Evolutionary conservation across 2,888 invertebrate species (phyloP), one percentile per base, ranked within the genome.

Genomic region (Camponotus fellah): DNA sequence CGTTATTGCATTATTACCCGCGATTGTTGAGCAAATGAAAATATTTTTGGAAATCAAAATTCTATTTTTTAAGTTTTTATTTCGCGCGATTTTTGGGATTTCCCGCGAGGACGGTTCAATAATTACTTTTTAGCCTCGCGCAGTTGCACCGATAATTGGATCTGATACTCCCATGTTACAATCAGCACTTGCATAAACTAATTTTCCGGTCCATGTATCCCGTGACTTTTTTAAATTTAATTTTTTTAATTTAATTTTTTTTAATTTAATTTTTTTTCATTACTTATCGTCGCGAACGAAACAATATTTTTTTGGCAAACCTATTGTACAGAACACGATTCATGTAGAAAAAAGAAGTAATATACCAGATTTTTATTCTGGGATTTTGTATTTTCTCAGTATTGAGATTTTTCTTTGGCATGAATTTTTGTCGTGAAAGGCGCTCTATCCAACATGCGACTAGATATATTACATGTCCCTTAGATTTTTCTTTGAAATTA

Each of bases 401-500:
- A 21, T 43, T 14, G 34, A 43, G 32, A 32, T 40, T n/a, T 43
- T 43, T 2, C 2, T n/a, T 32, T 53, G 32, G 12, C 43, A 56
- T 66, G 53, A 43, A 49, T 68, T 77, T 40, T 43, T 62, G 43
- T 68, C 32, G 14, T 32, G n/a, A 56, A 77, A 40, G 12, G 66
- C 3, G 40, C 6, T 14, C 43, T 49, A 21, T 2, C 26, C 40
- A 43, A 66, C 32, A 53, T 26, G 17, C 34, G 34, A 14, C 6
- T 14, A 9, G 62, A 14, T 56, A n/a, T 40, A 32, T 66, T 49
- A 77, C 14, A 56, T 14, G 68, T 80, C 49, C 46, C 26, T 37
- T 26, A 37, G 17, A 46, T 40, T 37, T 49, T 34, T 46, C 46
- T 74, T 49, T 58, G n/a, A 74, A 58, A 80, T 80, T 60, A 80